Conservation (phyloP, 2,113 vertebrate genomes). For the Neogobius melanostomus region DNA sequence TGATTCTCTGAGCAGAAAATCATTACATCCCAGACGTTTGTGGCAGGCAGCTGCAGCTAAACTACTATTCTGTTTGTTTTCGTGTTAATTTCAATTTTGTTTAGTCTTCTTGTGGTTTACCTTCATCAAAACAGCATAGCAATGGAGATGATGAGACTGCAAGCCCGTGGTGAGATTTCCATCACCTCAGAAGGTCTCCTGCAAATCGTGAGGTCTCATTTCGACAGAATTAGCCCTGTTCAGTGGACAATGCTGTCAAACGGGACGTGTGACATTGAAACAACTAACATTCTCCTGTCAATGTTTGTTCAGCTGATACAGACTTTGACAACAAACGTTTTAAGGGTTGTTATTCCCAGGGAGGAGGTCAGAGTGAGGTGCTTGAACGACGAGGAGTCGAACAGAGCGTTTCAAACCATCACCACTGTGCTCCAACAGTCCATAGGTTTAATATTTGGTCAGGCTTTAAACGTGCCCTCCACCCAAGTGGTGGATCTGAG, state of each 20-base stretch:
- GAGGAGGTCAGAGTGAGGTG: background rate
- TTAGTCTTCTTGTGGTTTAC: too few species aligned
- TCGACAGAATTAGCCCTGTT: too few species aligned
- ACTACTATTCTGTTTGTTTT: too few species aligned
- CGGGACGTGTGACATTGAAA: background rate
- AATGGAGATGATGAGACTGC: too few species aligned
- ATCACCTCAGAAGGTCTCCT: too few species aligned
- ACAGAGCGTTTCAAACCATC: background rate
- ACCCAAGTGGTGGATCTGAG: background rate
- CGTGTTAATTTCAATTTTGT: too few species aligned
- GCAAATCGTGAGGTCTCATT: too few species aligned
- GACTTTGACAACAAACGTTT: background rate
- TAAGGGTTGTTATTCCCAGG: background rate
- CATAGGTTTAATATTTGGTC: background rate
- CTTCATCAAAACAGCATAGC: too few species aligned
- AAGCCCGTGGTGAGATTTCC: too few species aligned
- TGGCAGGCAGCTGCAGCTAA: too few species aligned
- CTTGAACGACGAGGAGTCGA: background rate
- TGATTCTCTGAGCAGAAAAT: too few species aligned
- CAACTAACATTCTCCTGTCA: background rate
- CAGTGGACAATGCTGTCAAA: background rate
- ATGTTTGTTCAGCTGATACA: background rate
- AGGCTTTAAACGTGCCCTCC: background rate
- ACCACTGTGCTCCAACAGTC: background rate
- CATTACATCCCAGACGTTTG: too few species aligned